Percentiles rank a stretch among this genome's conserved stretches.
Conservation (phyloP, 2,113 vertebrate genomes). For the Mionectes macconnelli region DNA sequence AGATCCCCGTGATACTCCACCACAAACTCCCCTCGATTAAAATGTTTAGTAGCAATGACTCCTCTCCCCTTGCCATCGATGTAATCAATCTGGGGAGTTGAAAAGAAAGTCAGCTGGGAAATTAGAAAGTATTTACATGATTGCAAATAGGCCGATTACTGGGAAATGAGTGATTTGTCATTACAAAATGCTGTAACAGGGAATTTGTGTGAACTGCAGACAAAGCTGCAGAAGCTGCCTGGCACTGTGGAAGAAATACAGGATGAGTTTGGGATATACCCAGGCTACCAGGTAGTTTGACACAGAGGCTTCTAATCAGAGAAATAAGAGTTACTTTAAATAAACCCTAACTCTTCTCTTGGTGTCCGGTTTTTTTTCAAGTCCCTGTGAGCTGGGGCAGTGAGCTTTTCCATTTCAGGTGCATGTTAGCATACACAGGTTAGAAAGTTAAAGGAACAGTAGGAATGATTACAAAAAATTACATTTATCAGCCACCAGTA, state of each 20-base stretch:
- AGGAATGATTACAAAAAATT: background rate
- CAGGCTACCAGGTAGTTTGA: background rate
- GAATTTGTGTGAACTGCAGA: background rate
- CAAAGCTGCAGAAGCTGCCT: background rate
- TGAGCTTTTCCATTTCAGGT: background rate
- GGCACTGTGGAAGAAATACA: background rate
- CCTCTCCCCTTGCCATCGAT: constrained; percentile 92
- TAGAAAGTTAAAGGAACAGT: background rate
- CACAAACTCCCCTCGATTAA: constrained; percentile 92
- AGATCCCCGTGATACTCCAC: constrained; percentile 98
- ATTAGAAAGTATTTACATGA: background rate
- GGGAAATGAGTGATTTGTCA: background rate
- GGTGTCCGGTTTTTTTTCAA: background rate
- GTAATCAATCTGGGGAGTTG: constrained; percentile 81
- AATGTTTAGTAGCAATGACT: constrained; percentile 86
- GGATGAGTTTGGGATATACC: background rate
- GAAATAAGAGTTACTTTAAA: background rate
- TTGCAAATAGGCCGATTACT: background rate
- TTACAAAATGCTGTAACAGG: background rate
- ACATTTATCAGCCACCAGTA: background rate
- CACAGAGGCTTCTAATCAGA: background rate
- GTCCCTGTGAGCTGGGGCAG: background rate
- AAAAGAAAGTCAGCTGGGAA: background rate
- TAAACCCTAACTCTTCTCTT: background rate
- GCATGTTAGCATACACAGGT: background rate